These are phyloP conservation scores for Lophotriccus pileatus DNA, from an alignment of 2,797 vertebrate genomes.

Conservation along the genomic window DNA sequence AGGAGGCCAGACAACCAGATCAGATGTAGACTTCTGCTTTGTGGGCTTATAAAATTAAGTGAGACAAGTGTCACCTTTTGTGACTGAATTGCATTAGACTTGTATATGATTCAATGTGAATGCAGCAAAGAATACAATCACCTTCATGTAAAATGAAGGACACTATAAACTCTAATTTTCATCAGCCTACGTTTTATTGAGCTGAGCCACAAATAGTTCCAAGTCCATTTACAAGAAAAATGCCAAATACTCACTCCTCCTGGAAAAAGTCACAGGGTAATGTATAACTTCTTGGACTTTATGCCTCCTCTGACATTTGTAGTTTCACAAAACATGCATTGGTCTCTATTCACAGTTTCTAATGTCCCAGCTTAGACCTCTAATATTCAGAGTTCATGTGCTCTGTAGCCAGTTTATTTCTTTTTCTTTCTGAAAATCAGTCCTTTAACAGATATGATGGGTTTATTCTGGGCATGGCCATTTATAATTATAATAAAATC, in stretches of 20 bases:
- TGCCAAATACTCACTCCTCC: not conserved
- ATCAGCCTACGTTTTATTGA: not conserved
- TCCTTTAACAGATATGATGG: not conserved
- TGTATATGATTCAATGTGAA: not conserved
- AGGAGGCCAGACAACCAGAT: constrained; percentile 21
- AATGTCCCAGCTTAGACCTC: not conserved
- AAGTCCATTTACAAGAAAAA: not conserved
- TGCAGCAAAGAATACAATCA: not conserved
- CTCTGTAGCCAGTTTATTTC: not conserved
- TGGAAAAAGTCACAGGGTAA: not conserved
- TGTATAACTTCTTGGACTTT: not conserved
- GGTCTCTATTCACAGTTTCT: not conserved
- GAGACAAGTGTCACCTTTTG: not conserved
- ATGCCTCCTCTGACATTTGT: not conserved
- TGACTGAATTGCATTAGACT: not conserved
- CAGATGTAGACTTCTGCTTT: constrained; percentile 1
- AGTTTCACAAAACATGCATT: not conserved
- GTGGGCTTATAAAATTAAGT: not conserved
- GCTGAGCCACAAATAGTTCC: not conserved
- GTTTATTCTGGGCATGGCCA: not conserved
- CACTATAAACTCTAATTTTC: not conserved
- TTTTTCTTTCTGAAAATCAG: not conserved
- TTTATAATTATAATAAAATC: constrained; percentile 1
- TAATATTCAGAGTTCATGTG: not conserved
- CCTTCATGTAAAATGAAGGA: not conserved